Base-by-base conservation (phyloP, 2,113 vertebrate species). In the Malurus cyaneus region DNA sequence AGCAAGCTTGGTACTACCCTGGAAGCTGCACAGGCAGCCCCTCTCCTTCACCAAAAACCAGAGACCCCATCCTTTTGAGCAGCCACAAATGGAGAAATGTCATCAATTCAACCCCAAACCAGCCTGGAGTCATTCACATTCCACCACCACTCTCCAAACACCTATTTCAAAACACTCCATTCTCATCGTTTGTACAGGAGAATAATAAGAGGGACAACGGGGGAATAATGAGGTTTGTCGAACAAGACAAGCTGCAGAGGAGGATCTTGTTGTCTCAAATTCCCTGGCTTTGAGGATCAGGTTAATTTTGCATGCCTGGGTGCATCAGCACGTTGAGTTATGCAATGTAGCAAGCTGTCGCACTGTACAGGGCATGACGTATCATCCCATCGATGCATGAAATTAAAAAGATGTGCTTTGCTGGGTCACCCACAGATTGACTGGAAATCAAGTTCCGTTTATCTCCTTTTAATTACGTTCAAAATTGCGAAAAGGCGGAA, bases 401-500 rank as follows among this genome's bases (percentile, higher is more conserved):
- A 98, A 98, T 98, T 98, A 97, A 97, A 98, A 98, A 96, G 97
- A 98, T 98, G 97, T 96, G 97, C 70, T 96, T 98, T 98, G 97
- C 97, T 98, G 97, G 97, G 97, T 97, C 97, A 97, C 94, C 82
- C 94, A 94, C 92, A 97, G 96, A 98, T 97, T 89, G 88, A 89
- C 71, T 89, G 71, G 34, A 97, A 98, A 97, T 95, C 96, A 95
- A 95, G 95, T 97, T 95, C 94, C 95, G 54, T 98, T 96, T 95
- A 95, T 97, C 95, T 92, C 97, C 86, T 94, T 97, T 97, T 97
- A 97, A 95, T 97, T 96, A 96, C 59, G 86, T 67, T 88, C 88
- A 94, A 96, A 94, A 82, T 89, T 66, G 66, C 60, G 57, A 81
- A 90, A 90, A 42, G 62, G 25, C 28, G 24, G 53, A 39, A 14